Base-by-base conservation (phyloP, 2,888 invertebrate species). In the Frankliniella fusca region DNA sequence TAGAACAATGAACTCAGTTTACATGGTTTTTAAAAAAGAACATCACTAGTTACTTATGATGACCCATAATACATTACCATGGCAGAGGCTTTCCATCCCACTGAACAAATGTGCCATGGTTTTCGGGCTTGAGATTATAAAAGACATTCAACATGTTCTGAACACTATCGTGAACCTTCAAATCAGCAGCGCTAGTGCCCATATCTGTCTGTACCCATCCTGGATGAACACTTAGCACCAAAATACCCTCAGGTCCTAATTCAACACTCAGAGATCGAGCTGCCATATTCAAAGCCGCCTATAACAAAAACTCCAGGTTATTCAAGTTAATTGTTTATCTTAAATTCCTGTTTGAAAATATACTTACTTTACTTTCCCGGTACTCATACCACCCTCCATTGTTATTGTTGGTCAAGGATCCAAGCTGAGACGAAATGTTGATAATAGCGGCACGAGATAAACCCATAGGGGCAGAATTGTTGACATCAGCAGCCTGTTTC, bases 131-230 rank as follows among this genome's bases (percentile, higher is more conserved):
- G 10, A 96, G 89, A 3, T 89, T 89, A 70, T 88, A 86, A 80
- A 97, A 88, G 7, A 94, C 93, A 10, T 91, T 87, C 27, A 96
- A 88, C 83, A 97, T 92, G 27, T 90, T 90, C 0, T 86, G 86
- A 9, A 93, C 91, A 86, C 95, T 93, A 1, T 91, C 90, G 48
- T 93, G 91, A 1, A 95, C 89, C 81, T 93, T 92, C 54, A 96
- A 88, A 0, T 93, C 93, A 0, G 97, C 97, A 84, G 92, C 93
- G 70, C 90, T 88, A 8, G 97, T 97, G 8, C 97, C 97, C 95
- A 97, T 94, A 84, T 93, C 94, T 0, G 97, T 97, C 87, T 93
- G 92, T 11, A 97, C 96, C 97, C 97, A 97, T 3, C 97, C 97
- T 0, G 97, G 97, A 89, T 97, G 97, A 83, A 97, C 87, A 82